Evolutionary conservation across 2,113 vertebrate species (phyloP).

Genomic region (Empidonax traillii): DNA sequence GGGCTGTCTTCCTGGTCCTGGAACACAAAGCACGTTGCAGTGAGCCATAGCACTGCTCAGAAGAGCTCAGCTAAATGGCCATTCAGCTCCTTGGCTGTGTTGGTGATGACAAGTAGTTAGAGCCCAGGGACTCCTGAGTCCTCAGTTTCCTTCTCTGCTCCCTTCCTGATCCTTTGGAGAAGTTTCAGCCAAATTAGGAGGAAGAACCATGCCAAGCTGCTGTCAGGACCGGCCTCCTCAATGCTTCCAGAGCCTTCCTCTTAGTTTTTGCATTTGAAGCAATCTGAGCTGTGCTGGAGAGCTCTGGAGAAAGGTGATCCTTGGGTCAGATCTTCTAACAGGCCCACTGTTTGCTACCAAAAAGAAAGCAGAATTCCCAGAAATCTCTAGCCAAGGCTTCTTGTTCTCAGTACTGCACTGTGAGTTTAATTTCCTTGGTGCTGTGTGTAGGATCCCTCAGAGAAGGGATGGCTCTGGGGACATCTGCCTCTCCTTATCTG

Average conservation of each 20-base stretch:
- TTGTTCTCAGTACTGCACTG: neutral
- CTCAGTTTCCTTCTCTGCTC: neutral
- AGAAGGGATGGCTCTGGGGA: neutral
- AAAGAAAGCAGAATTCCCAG: neutral
- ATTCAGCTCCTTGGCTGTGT: slow-evolving; percentile 28
- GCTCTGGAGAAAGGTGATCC: neutral
- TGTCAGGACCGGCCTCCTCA: neutral
- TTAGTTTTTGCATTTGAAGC: neutral
- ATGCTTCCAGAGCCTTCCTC: neutral
- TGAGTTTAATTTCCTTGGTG: neutral
- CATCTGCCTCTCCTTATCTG: neutral
- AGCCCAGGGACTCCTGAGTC: slow-evolving; percentile 20
- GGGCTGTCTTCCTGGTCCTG: slow-evolving; percentile 3
- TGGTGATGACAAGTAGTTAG: slow-evolving; percentile 49
- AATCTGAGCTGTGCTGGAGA: neutral
- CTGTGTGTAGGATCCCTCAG: neutral
- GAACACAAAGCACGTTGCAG: slow-evolving; percentile 28
- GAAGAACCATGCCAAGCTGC: slow-evolving; percentile 17
- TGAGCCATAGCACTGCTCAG: neutral
- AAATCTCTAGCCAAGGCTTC: neutral
- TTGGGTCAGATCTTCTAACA: neutral
- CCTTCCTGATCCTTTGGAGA: slow-evolving; percentile 14
- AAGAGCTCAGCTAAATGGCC: slow-evolving; percentile 10
- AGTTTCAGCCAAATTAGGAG: slow-evolving; percentile 13
- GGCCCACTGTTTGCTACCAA: neutral